Conservation (phyloP, 2,113 vertebrate genomes). For the Sarotherodon lohbergeri region DNA sequence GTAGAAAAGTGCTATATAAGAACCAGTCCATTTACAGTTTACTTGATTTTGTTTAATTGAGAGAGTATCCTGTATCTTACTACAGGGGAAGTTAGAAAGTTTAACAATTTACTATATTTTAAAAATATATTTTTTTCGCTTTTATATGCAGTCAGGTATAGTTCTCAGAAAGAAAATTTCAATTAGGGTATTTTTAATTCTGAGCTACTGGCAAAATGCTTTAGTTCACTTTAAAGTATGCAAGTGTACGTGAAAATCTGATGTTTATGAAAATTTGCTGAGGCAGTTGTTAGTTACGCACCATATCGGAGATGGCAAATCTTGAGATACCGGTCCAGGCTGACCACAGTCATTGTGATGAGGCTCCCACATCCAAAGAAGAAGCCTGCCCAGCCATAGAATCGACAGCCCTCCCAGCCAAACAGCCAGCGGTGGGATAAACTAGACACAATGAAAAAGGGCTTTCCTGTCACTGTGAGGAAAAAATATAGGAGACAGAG, state of each 20-base stretch:
- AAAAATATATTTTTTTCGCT: no score
- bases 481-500: background rate
- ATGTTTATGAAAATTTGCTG: background rate
- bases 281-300: constrained; percentile 48
- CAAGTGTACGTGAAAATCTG: background rate
- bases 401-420: constrained; percentile 87
- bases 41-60: no score
- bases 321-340: constrained; percentile 91
- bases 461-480: constrained; percentile 85
- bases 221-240: background rate
- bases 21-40: background rate
- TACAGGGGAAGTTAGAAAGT: no score
- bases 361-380: constrained; percentile 95
- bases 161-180: no score
- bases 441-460: constrained; percentile 89
- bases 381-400: constrained; percentile 93
- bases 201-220: background rate
- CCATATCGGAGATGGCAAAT: constrained; percentile 91
- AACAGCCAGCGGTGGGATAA: constrained; percentile 92
- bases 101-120: no score
- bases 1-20: no score
- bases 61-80: no score
- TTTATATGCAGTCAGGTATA: no score
- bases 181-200: background rate
- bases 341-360: constrained; percentile 92